Base-by-base conservation (phyloP, 2,797 vertebrate species). In the Peromyscus melanophrys region DNA sequence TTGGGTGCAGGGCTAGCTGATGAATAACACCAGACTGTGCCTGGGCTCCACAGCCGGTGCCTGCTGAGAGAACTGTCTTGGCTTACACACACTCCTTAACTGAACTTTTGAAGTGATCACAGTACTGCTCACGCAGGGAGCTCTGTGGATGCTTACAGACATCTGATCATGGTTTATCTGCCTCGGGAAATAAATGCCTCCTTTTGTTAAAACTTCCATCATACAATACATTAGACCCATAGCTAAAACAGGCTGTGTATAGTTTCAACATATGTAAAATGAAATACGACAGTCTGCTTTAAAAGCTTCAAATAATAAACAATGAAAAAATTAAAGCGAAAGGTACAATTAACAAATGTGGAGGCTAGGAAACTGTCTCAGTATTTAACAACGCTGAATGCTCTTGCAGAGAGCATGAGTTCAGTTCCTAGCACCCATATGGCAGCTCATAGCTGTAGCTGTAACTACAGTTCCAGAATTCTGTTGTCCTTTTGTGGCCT, bases 231-330 rank as follows among this genome's bases (percentile, higher is more conserved):
- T 78, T 78, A 89, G 67, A 61, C 29, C 37, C 49, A 1, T 52
- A 31, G n/a, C 67, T 71, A 49, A 94, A 92, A 83, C 11, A 87
- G 78, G n/a, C 14, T 81, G 12, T 0, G 34, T 21, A 13, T 65
- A 84, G 2, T 59, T 95, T 34, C 71, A 77, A 67, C n/a, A 19
- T 52, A 69, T 59, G 25, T 57, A 14, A 63, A 84, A 49, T 65
- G n/a, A 85, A 96, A 49, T 90, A 90, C 59, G 59, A 19, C 57
- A 90, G 78, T 43, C 1, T 89, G 23, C 25, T 97, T 91, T 34
- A 88, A 89, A 85, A 92, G 61, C 43, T 7, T 13, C 21, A 88
- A 87, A 85, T 80, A 40, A 87, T 11, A 92, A 88, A 23, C 14
- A 76, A 81, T 59, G 49, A 83, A 92, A 86, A 76, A 80, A 23